Evolutionary conservation across 2,888 invertebrate genomes (phyloP).

Genomic region (Erannis defoliaria): DNA sequence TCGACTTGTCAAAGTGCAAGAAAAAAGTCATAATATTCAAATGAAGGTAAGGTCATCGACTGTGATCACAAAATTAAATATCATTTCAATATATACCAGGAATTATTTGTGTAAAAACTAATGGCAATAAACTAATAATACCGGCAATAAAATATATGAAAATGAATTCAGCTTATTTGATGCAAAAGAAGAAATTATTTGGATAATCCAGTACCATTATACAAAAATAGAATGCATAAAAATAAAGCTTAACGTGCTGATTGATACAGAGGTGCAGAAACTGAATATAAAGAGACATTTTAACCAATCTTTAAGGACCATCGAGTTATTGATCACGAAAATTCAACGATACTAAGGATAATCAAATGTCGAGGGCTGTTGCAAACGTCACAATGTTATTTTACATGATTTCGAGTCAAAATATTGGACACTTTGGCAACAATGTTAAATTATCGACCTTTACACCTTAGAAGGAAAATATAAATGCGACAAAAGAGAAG

Average conservation of each 20-base stretch:
- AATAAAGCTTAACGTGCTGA: constrained; percentile 62
- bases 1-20: constrained; percentile 55
- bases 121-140: constrained; percentile 47
- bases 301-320: constrained; percentile 25
- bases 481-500: constrained; percentile 57
- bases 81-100: constrained; percentile 39
- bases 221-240: constrained; percentile 62
- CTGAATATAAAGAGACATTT: constrained; percentile 43
- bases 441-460: constrained; percentile 65
- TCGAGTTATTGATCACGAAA: constrained; percentile 49
- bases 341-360: constrained; percentile 39
- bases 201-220: constrained; percentile 39
- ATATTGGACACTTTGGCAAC: constrained; percentile 67
- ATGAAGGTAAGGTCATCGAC: constrained; percentile 44
- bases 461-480: constrained; percentile 57
- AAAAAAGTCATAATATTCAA: constrained; percentile 58
- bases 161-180: constrained; percentile 41
- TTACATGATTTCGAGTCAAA: constrained; percentile 62
- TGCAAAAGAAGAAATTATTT: constrained; percentile 41
- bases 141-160: constrained; percentile 41
- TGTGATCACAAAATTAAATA: constrained; percentile 38
- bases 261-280: constrained; percentile 56
- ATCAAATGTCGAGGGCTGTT: constrained; percentile 31
- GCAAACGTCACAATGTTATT: constrained; percentile 49
- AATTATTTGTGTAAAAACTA: constrained; percentile 43